Conservation (phyloP, 2,797 vertebrate species). For the Hemibagrus guttatus region DNA sequence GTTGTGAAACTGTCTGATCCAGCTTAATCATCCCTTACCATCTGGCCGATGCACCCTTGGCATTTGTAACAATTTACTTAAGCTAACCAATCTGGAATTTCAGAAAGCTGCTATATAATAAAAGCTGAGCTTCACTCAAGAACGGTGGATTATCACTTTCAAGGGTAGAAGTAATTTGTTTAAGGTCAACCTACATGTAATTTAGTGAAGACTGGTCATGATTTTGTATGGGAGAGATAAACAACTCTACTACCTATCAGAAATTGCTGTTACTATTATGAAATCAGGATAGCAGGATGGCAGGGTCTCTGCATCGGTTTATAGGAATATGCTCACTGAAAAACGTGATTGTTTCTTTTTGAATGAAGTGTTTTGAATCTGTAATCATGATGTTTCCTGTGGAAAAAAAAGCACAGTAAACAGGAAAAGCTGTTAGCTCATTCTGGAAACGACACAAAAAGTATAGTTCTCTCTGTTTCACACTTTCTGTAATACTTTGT, state of each 20-base stretch:
- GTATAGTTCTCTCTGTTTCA: background rate
- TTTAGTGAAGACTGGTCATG: background rate
- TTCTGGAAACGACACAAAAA: background rate
- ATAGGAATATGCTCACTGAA: background rate
- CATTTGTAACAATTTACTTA: slow-evolving; percentile 29
- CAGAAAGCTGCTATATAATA: background rate
- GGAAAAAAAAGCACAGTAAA: background rate
- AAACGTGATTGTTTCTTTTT: background rate
- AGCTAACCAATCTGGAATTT: slow-evolving; percentile 30
- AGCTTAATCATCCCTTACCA: slow-evolving; percentile 27
- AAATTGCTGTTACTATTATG: background rate
- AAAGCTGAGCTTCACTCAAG: background rate
- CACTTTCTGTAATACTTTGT: background rate
- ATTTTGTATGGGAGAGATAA: background rate
- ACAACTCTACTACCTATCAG: background rate
- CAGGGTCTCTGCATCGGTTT: background rate
- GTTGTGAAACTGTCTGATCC: slow-evolving; percentile 25
- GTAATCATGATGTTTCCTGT: background rate
- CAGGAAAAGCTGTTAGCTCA: background rate
- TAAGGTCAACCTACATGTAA: background rate
- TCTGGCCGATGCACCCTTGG: slow-evolving; percentile 30
- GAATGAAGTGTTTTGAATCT: background rate
- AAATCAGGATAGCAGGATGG: background rate
- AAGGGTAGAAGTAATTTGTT: background rate
- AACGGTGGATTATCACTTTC: slow-evolving; percentile 3